phyloP scores from a whole-genome alignment of 1,140 invertebrate species.

The Drosophila kepulauana region DNA sequence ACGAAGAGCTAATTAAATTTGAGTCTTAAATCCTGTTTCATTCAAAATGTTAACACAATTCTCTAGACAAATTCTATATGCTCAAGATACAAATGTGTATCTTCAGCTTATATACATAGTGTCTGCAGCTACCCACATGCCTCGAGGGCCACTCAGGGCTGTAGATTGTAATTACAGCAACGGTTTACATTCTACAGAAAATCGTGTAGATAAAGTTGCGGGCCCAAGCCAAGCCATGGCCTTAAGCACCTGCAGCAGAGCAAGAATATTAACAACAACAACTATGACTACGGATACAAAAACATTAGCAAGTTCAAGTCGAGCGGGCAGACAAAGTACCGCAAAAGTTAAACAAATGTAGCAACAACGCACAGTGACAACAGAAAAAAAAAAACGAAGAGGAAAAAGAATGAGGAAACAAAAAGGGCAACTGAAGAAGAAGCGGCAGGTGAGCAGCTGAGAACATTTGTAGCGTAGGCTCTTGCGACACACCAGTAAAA shows the following conservation, averaged over 20 bases:
- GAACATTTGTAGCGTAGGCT: conserved; percentile 22
- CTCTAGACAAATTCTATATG: conserved; percentile 13
- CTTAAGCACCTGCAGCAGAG: conserved; percentile 21
- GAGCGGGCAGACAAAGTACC: conserved; percentile 80
- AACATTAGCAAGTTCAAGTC: conserved; percentile 66
- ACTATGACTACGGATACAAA: conserved; percentile 4
- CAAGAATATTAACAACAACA: conserved; percentile 18
- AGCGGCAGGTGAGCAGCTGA: conserved; percentile 30
- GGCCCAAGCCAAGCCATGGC: conserved; percentile 39
- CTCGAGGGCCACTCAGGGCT: conserved; percentile 6
- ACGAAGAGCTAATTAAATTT: conserved; percentile 8
- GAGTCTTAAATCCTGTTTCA: neutral
- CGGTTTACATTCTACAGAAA: conserved; percentile 64
- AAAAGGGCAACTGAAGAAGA: conserved; percentile 31
- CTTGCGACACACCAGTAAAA: conserved; percentile 6
- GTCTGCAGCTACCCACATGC: conserved; percentile 21
- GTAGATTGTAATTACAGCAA: conserved; percentile 58
- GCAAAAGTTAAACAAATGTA: conserved; percentile 80
- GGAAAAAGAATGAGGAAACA: conserved; percentile 35
- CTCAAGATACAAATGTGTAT: conserved; percentile 26
- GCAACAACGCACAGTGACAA: conserved; percentile 58
- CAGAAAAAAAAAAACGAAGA: conserved; percentile 25
- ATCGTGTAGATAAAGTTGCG: conserved; percentile 63
- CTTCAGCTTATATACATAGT: conserved; percentile 6
- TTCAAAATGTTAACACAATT: conserved; percentile 15